Percentiles rank a stretch among this genome's conserved stretches.
These are phyloP conservation scores for Polietes domitor DNA, from an alignment of 2,888 invertebrate species.

Conservation along the genomic window DNA sequence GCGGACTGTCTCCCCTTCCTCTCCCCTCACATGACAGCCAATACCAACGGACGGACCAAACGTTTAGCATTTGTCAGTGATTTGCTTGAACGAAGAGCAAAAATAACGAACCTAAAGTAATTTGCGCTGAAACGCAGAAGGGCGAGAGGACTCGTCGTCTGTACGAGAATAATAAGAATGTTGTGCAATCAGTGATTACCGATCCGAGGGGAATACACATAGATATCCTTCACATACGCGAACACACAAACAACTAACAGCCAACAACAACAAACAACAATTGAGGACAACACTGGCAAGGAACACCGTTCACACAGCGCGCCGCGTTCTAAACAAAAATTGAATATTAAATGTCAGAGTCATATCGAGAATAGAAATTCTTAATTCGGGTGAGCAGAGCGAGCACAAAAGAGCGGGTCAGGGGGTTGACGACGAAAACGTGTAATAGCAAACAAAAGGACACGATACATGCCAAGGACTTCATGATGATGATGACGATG, in stretches of 20 bases:
- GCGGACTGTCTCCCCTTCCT: background rate
- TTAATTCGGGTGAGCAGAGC: background rate
- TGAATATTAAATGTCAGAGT: slow-evolving; percentile 59
- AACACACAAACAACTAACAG: slow-evolving; percentile 44
- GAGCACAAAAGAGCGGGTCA: background rate
- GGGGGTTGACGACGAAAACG: slow-evolving; percentile 34
- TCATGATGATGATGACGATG: background rate
- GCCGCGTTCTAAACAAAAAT: slow-evolving; percentile 51
- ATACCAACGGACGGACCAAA: background rate
- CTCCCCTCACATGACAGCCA: background rate
- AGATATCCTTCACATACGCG: background rate
- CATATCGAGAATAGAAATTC: slow-evolving; percentile 39
- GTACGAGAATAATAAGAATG: slow-evolving; percentile 32
- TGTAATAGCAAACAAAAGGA: slow-evolving; percentile 22
- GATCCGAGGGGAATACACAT: slow-evolving; percentile 30
- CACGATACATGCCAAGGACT: slow-evolving; percentile 6
- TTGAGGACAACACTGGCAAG: slow-evolving; percentile 9
- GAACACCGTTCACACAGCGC: slow-evolving; percentile 40
- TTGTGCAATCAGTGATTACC: slow-evolving; percentile 39
- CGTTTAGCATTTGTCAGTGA: slow-evolving; percentile 21
- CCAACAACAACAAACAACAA: slow-evolving; percentile 21
- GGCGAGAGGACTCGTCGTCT: slow-evolving; percentile 6
- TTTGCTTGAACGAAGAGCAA: slow-evolving; percentile 12
- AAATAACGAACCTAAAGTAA: slow-evolving; percentile 11
- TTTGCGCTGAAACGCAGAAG: background rate